Conservation (phyloP, 1,140 invertebrate genomes). For the Wiebesia pumilae region DNA sequence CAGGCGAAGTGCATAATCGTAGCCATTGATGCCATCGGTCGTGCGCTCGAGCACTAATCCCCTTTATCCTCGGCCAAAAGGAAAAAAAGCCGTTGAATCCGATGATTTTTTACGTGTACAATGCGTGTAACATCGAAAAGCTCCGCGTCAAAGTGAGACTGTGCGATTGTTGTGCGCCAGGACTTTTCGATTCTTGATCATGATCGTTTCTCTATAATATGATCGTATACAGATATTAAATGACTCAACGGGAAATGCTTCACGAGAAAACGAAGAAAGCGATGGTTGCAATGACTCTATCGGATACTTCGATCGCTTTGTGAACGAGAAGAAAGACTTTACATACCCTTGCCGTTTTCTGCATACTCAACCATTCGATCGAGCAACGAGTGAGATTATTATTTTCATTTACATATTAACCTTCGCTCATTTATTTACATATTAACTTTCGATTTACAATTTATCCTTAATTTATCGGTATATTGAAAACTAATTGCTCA, state of each 20-base stretch:
- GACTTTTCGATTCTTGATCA: slow-evolving; percentile 31
- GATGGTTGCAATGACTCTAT: slow-evolving; percentile 39
- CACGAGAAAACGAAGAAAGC: neutral
- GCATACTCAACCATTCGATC: neutral
- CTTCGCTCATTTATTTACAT: neutral
- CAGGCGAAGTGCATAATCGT: neutral
- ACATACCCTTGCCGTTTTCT: neutral
- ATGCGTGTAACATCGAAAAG: neutral
- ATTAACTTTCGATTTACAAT: neutral
- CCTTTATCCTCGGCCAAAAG: slow-evolving; percentile 2
- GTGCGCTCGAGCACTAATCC: slow-evolving; percentile 27
- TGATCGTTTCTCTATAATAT: slow-evolving; percentile 19
- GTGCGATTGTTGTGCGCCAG: neutral
- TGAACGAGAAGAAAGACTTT: neutral
- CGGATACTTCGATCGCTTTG: neutral
- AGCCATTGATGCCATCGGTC: neutral
- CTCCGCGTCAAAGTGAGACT: neutral
- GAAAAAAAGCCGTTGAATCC: slow-evolving; percentile 25
- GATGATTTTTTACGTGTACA: neutral
- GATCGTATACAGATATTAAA: slow-evolving; percentile 4
- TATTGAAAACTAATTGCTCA: neutral
- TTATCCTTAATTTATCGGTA: neutral
- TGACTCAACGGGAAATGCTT: slow-evolving; percentile 33
- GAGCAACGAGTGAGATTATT: neutral
- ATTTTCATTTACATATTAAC: slow-evolving; percentile 12